Percentiles rank a stretch among this genome's conserved stretches.
Conservation (phyloP, 1,140 invertebrate genomes). For the Calliopsis andreniformis region DNA sequence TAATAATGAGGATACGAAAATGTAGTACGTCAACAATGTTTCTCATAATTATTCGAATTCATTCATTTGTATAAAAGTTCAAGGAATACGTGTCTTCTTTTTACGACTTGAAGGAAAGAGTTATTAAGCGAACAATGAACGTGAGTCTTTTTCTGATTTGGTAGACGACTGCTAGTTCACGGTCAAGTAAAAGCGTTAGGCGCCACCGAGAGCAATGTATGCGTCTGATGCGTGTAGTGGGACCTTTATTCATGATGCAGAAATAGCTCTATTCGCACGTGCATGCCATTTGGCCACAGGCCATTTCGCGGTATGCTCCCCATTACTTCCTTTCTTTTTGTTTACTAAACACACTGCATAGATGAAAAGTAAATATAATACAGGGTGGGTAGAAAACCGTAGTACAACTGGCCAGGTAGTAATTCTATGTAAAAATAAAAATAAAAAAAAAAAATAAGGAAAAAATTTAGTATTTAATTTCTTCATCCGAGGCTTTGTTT, state of each 20-base stretch:
- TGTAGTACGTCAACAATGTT: too few species aligned
- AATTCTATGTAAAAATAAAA: too few species aligned
- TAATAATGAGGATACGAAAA: too few species aligned
- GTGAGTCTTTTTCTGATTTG: background rate
- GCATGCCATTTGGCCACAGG: constrained; percentile 64
- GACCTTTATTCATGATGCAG: constrained; percentile 54
- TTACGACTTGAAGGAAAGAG: background rate
- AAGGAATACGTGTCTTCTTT: background rate
- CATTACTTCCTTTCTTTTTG: constrained; percentile 32
- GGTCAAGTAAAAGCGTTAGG: constrained; percentile 55
- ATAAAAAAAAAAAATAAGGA: too few species aligned
- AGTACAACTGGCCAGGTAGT: too few species aligned
- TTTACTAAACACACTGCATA: constrained; percentile 1
- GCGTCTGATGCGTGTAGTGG: constrained; percentile 5
- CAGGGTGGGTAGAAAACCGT: too few species aligned
- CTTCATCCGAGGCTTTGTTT: too few species aligned
- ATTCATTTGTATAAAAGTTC: background rate
- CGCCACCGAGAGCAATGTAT: constrained; percentile 34
- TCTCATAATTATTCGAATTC: too few species aligned
- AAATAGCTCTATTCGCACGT: constrained; percentile 67
- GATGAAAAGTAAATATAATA: too few species aligned
- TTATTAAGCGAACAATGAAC: background rate
- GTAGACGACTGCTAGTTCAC: constrained; percentile 48
- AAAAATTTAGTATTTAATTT: too few species aligned
- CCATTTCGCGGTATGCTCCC: constrained; percentile 52